A percentile compares a stretch with the other conserved stretches of the same genome.
phyloP scores from a whole-genome alignment of 1,140 invertebrate genomes.

The Sycophila sp. region DNA sequence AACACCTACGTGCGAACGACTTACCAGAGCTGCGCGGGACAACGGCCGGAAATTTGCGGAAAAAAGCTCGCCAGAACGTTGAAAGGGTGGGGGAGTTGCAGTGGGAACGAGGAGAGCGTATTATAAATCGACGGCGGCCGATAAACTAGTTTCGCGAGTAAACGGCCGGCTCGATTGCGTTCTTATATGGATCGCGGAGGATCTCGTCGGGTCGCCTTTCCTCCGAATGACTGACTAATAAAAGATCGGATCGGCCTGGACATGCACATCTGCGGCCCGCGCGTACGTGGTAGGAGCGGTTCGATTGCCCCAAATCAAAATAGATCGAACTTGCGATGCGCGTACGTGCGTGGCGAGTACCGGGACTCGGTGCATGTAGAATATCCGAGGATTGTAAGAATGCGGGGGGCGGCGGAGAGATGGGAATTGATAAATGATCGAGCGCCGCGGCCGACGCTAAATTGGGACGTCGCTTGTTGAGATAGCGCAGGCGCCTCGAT shows the following conservation, averaged over 20 bases:
- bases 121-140: not conserved
- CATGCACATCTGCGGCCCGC: not conserved
- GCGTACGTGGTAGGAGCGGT: constrained; percentile 42
- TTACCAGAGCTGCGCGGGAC: constrained; percentile 7
- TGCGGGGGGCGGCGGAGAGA: not conserved
- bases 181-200: not conserved
- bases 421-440: not conserved
- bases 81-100: not conserved
- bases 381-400: constrained; percentile 39
- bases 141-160: no score
- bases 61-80: not conserved
- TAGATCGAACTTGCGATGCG: no score
- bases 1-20: not conserved
- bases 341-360: no score
- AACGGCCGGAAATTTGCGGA: constrained; percentile 43
- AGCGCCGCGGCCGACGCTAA: not conserved
- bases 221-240: constrained; percentile 61
- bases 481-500: not conserved
- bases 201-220: constrained; percentile 50
- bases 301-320: constrained; percentile 44
- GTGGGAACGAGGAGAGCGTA: not conserved
- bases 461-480: not conserved
- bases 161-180: no score
- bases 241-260: constrained; percentile 44
- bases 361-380: constrained; percentile 10